These are phyloP conservation scores for Mythimna ferrago DNA, from an alignment of 2,888 invertebrate species.

Conservation along the genomic window DNA sequence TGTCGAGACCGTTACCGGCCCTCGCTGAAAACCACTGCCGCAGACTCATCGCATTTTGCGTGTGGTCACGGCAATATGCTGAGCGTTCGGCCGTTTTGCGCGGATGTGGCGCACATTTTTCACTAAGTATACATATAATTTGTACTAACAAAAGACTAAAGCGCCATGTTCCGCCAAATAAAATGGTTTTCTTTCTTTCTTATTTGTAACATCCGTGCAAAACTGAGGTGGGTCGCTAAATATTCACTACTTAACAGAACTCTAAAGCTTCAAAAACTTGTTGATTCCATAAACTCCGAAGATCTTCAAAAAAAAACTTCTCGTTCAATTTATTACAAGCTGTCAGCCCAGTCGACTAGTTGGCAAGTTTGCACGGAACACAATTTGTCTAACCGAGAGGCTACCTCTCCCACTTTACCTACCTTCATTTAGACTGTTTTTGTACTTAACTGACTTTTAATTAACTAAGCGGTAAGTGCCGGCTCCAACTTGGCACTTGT, in stretches of 20 bases:
- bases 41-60: too few relatives aligned
- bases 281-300: constrained; percentile 27
- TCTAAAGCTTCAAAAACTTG: constrained; percentile 28
- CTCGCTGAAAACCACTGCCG: too few relatives aligned
- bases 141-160: too few relatives aligned
- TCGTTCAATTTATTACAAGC: constrained; percentile 30
- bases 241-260: neutral
- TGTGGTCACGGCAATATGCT: too few relatives aligned
- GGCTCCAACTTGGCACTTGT: constrained; percentile 49
- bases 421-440: constrained; percentile 59
- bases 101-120: too few relatives aligned
- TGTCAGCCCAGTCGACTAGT: constrained; percentile 27
- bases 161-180: too few relatives aligned
- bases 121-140: too few relatives aligned
- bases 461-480: constrained; percentile 58
- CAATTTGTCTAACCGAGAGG: constrained; percentile 52
- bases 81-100: too few relatives aligned
- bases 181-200: too few relatives aligned
- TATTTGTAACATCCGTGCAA: too few relatives aligned
- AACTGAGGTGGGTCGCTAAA: neutral
- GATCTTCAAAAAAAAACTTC: constrained; percentile 20
- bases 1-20: too few relatives aligned
- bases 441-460: constrained; percentile 62
- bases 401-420: constrained; percentile 45
- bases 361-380: constrained; percentile 47